Base-by-base conservation (phyloP, 2,113 vertebrate species). In the Aepyceros melampus region DNA sequence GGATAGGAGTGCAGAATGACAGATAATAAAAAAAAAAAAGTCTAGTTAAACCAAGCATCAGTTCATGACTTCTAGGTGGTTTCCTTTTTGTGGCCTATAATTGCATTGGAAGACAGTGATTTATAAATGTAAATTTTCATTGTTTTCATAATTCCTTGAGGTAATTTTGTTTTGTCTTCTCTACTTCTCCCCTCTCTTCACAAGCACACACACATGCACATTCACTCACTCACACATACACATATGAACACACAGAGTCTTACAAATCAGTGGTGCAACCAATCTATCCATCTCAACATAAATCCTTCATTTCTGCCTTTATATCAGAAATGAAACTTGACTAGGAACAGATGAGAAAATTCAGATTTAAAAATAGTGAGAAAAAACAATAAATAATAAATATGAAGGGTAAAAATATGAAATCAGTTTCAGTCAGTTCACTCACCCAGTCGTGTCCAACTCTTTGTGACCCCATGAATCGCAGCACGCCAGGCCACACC, bases 61-160 rank as follows among this genome's bases (percentile, higher is more conserved):
- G 93, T 88, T 93, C 49, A 71, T 25, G 6, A 60, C 6, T 86
- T 4, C 5, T 40, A 15, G 1, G 23, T 33, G 5, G 14, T 56
- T 94, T 94, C 6, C 16, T 96, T 86, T 56, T 85, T 56, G 47
- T 60, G 33, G 76, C 23, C 53, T 81, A 29, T 81, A 97, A 89
- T 76, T 95, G 5, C 49, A 53, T 51, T 64, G 84, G 82, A 71
- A 74, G 56, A 74, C 6, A 82, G 15, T 93, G 58, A 88, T 81
- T 94, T 84, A 62, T 74, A 96, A 84, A 45, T 79, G 12, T 58
- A 91, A 95, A 95, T 87, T 19, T 86, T 29, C 25, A 40, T 51
- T 95, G 78, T 62, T 91, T 93, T 82, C 23, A n/a, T 96, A 94
- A 67, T 2, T 12, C 17, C 29, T 62, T 56, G 17, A 58, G 79